These are phyloP conservation scores for Callyntrura guangdongensis DNA, from an alignment of 2,888 invertebrate genomes.

Conservation along the genomic window DNA sequence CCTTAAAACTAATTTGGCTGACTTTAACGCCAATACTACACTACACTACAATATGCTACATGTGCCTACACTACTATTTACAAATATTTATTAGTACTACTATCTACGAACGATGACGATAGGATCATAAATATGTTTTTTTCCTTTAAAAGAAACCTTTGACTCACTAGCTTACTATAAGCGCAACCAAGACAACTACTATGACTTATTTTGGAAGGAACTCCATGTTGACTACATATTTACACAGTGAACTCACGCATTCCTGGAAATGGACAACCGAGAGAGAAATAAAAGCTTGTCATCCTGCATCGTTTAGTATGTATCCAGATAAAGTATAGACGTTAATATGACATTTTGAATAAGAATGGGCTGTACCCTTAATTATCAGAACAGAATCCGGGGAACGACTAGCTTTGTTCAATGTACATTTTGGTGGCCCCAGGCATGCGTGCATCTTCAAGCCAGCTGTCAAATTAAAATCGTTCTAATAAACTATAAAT, in stretches of 20 bases:
- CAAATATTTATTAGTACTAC: too few relatives aligned
- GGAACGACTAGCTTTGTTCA: background rate
- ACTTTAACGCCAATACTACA: too few relatives aligned
- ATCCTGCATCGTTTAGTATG: background rate
- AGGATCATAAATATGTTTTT: slow-evolving; percentile 65
- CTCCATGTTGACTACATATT: background rate
- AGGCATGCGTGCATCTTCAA: background rate
- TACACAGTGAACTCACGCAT: background rate
- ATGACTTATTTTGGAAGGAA: background rate
- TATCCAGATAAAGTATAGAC: background rate
- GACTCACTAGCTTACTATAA: slow-evolving; percentile 75
- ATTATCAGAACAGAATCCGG: background rate
- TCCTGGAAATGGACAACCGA: too few relatives aligned
- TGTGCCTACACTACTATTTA: too few relatives aligned
- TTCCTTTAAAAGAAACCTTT: slow-evolving; percentile 65
- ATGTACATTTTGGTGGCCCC: background rate
- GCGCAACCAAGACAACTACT: background rate
- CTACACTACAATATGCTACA: too few relatives aligned
- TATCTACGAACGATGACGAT: slow-evolving; percentile 62
- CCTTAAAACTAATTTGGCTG: too few relatives aligned
- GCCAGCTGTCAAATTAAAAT: slow-evolving; percentile 15
- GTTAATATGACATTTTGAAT: too few relatives aligned
- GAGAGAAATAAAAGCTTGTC: background rate
- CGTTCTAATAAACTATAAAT: slow-evolving; percentile 42
- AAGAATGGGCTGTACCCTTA: too few relatives aligned